Percentiles rank a stretch among this genome's conserved stretches.
These are phyloP conservation scores for Thysanoteuthis rhombus DNA, from an alignment of 2,888 invertebrate genomes.

Conservation along the genomic window DNA sequence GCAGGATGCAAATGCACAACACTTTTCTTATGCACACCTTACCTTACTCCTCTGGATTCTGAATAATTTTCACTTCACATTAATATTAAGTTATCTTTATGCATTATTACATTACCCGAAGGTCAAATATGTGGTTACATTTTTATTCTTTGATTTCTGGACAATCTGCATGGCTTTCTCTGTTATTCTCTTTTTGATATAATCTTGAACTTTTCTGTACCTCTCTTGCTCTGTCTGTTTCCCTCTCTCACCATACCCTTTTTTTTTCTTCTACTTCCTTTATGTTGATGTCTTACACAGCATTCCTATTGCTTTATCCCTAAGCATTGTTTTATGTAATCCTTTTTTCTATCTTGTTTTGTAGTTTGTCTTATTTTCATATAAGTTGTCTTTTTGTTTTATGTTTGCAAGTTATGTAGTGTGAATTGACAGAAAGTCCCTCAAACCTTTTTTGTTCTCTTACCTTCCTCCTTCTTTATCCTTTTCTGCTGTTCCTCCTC, in stretches of 20 bases:
- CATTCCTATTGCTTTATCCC: background rate
- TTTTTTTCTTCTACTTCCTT: background rate
- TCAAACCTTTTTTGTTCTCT: background rate
- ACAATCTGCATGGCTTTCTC: background rate
- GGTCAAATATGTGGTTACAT: too few species aligned
- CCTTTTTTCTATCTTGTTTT: background rate
- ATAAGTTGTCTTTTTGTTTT: background rate
- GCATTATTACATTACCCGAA: background rate
- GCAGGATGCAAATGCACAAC: too few species aligned
- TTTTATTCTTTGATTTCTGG: background rate
- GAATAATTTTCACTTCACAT: background rate
- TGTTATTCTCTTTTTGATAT: background rate
- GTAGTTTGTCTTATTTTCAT: background rate
- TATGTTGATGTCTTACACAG: background rate
- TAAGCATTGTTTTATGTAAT: background rate
- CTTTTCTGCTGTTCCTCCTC: too few species aligned
- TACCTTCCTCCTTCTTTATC: background rate
- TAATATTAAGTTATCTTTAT: slow-evolving; percentile 12
- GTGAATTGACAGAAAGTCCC: background rate
- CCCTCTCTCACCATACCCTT: background rate
- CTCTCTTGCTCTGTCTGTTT: background rate
- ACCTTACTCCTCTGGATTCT: background rate
- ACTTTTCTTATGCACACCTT: too few species aligned
- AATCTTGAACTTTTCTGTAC: background rate
- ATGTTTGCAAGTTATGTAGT: background rate